phyloP scores from a whole-genome alignment of 2,797 vertebrate genomes.

The Glossophaga mutica region DNA sequence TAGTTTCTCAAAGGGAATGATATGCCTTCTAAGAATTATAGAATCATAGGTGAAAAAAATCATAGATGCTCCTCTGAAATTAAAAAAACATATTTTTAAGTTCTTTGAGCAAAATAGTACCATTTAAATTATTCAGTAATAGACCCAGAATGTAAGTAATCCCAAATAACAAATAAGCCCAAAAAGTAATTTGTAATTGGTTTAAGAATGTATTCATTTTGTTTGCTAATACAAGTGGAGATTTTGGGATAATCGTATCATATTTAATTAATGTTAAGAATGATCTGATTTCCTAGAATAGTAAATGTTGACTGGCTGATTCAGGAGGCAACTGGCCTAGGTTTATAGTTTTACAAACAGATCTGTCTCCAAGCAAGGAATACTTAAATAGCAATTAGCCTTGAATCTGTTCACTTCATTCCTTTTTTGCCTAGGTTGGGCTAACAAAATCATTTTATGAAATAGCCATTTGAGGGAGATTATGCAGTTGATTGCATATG shows the following conservation, averaged over 20 bases:
- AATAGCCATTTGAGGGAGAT: not conserved
- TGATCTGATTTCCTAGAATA: not conserved
- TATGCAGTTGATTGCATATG: not conserved
- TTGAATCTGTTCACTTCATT: not conserved
- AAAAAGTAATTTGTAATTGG: conserved; percentile 15
- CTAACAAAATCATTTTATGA: conserved; percentile 16
- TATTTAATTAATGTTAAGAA: conserved; percentile 45
- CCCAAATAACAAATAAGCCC: not conserved
- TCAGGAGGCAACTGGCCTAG: not conserved
- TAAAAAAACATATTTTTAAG: not conserved
- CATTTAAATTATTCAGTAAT: conserved; percentile 10
- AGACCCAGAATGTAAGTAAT: not conserved
- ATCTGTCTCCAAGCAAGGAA: not conserved
- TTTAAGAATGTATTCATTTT: conserved; percentile 30
- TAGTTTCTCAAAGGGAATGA: conserved; percentile 9
- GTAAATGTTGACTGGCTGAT: not conserved
- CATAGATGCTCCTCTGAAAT: not conserved
- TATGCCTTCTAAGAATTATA: not conserved
- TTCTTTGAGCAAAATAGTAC: conserved; percentile 6
- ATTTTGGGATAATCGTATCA: not conserved
- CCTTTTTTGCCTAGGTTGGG: not conserved
- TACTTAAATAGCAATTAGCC: conserved; percentile 14
- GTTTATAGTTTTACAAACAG: conserved; percentile 40
- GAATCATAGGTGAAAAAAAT: not conserved
- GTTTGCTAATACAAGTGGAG: not conserved